phyloP scores from a whole-genome alignment of 2,113 vertebrate genomes.

The Mormyrus iriodes region DNA sequence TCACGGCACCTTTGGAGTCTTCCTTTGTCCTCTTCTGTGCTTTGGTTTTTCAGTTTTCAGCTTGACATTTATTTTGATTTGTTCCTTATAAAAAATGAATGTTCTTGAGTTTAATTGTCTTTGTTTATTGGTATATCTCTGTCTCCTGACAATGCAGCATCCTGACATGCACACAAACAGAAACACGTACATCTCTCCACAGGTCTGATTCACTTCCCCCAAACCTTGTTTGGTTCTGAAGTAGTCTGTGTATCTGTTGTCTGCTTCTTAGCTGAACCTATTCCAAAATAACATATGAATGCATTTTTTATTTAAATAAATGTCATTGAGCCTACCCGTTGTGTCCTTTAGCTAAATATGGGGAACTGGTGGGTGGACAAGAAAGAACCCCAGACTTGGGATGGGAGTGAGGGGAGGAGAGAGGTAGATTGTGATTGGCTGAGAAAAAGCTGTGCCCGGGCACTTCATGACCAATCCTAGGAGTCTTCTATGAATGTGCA shows the following conservation, averaged over 20 bases:
- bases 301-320: conserved; percentile 22
- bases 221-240: background rate
- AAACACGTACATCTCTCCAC: background rate
- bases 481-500: conserved; percentile 2
- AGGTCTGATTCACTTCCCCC: background rate
- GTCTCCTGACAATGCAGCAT: background rate
- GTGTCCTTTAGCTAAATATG: conserved; percentile 29
- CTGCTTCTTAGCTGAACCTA: background rate
- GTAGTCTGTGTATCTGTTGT: background rate
- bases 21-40: background rate
- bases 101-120: background rate
- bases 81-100: background rate
- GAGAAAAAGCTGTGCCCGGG: background rate
- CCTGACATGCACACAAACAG: background rate
- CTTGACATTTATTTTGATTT: background rate
- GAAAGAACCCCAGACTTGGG: background rate
- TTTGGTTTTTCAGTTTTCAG: background rate
- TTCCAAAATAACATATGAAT: conserved; percentile 22
- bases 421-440: conserved; percentile 15
- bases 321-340: conserved; percentile 21
- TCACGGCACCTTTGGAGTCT: background rate
- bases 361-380: conserved; percentile 1
- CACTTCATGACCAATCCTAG: conserved; percentile 18
- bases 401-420: background rate
- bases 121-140: background rate